Evolutionary conservation across 2,113 vertebrate genomes (phyloP).

Genomic region (Crotalus horridus): DNA sequence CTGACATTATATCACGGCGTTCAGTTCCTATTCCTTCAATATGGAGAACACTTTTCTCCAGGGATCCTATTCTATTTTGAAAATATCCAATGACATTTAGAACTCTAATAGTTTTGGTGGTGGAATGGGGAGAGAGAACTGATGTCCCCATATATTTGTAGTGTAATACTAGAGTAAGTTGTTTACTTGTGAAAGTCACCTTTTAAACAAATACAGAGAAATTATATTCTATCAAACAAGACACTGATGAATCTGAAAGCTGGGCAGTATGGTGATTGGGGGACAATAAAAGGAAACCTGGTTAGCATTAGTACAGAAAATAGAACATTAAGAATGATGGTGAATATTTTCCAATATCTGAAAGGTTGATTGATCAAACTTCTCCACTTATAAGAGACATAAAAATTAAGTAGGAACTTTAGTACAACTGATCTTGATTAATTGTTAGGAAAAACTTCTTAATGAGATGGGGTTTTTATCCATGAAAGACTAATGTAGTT

Average conservation of each 20-base stretch:
- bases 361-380: neutral
- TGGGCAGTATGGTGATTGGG: neutral
- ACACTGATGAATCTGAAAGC: neutral
- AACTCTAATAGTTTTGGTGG: neutral
- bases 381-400: neutral
- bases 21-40: neutral
- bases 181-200: neutral
- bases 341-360: neutral
- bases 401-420: neutral
- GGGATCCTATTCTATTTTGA: neutral
- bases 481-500: neutral
- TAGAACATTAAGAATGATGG: neutral
- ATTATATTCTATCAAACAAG: neutral
- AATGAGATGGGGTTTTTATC: neutral
- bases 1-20: neutral
- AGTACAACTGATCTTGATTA: neutral
- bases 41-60: neutral
- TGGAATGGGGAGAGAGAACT: neutral
- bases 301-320: neutral
- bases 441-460: neutral
- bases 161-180: neutral
- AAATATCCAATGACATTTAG: neutral
- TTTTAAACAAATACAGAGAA: neutral
- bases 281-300: neutral
- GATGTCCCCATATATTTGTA: neutral